Base-by-base conservation (phyloP, 2,888 invertebrate genomes). In the Nymphalis urticae region DNA sequence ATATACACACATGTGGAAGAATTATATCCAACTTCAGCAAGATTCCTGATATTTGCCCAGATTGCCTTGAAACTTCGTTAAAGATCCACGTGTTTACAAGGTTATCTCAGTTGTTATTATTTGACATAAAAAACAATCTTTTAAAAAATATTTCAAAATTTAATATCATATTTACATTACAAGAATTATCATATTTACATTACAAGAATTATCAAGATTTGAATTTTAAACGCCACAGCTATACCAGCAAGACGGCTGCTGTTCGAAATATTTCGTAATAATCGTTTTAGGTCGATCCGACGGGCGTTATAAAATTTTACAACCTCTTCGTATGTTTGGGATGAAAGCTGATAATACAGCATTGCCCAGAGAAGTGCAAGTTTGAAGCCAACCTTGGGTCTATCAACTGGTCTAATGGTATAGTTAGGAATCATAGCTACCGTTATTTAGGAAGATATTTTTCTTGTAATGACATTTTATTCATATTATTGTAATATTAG, bases 231-330 rank as follows among this genome's bases (percentile, higher is more conserved):
- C 24, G 13, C 19, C 19, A 17, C 24, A 68, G 24, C 59, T 47
- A 66, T 60, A 51, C 51, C 21, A 54, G 54, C 64, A 72, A 72
- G 67, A 68, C 62, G 65, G 48, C 62, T n/a, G 56, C 64, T 53
- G 62, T 65, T 63, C 69, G 60, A 64, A 72, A 72, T 70, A 72
- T 68, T 72, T 68, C 65, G 67, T 70, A 42, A 66, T 70, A 66
- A 72, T 58, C 72, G 66, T 68, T 70, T 66, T 66, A 69, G 64
- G 70, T 70, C 64, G 64, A 42, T 68, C 63, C 65, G 53, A 66
- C 53, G 68, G 70, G 72, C 64, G 68, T 48, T 68, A 61, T 72
- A 70, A 72, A 70, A 72, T 72, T 72, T 70, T 72, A 72, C 66
- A 70, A 66, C 68, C 68, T 50, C 61, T 72, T 64, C 56, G 56